Evolutionary conservation across 2,797 vertebrate genomes (phyloP).

Genomic region (Cossypha dichroa): DNA sequence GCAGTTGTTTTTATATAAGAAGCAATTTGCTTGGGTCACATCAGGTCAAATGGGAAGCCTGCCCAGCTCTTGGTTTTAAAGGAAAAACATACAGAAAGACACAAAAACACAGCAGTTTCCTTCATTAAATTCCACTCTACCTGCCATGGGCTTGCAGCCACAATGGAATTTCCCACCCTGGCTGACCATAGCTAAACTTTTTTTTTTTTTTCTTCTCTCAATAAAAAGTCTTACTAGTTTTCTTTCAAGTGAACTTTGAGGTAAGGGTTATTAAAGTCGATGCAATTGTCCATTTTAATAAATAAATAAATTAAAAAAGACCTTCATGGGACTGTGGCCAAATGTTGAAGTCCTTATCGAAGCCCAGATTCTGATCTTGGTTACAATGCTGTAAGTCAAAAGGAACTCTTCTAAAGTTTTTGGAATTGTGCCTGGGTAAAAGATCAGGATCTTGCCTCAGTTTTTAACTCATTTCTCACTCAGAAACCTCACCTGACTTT

Average conservation of each 20-base stretch:
- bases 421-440: constrained; percentile 56
- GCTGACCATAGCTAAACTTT: constrained; percentile 77
- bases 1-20: constrained; percentile 88
- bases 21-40: constrained; percentile 85
- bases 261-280: constrained; percentile 73
- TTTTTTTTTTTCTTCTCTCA: constrained; percentile 30
- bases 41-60: constrained; percentile 85
- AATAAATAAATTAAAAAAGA: constrained; percentile 47
- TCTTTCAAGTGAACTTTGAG: constrained; percentile 75
- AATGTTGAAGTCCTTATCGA: neutral
- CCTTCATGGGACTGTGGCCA: neutral
- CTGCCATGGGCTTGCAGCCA: constrained; percentile 85
- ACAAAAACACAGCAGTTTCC: constrained; percentile 87
- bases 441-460: constrained; percentile 25
- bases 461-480: constrained; percentile 55
- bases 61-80: constrained; percentile 86
- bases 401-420: constrained; percentile 29
- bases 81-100: constrained; percentile 88
- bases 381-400: constrained; percentile 40
- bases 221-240: constrained; percentile 69
- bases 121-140: constrained; percentile 87
- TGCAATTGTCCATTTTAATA: constrained; percentile 49
- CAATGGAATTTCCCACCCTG: constrained; percentile 87
- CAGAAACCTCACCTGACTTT: constrained; percentile 1
- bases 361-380: constrained; percentile 47